Conservation (phyloP, 2,888 invertebrate species). For the Mesochorus sp. region DNA sequence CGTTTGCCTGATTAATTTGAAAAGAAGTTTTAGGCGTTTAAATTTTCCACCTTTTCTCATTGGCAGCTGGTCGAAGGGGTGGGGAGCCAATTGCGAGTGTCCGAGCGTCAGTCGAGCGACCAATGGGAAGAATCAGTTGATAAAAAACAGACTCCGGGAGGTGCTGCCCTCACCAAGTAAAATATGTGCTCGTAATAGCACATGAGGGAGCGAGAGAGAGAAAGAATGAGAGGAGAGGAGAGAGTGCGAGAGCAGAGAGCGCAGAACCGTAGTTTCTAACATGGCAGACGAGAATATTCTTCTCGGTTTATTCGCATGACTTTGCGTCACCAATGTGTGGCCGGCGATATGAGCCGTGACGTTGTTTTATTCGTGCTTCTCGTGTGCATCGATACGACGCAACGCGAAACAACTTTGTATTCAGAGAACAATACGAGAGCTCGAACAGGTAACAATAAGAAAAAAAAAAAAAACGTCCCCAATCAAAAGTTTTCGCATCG, state of each 20-base stretch:
- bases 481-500: constrained; percentile 43
- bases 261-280: constrained; percentile 61
- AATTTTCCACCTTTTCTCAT: no score
- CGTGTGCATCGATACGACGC: constrained; percentile 60
- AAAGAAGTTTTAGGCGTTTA: no score
- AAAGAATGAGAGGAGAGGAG: no score
- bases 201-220: no score
- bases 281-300: constrained; percentile 71
- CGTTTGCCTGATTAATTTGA: background rate
- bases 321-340: constrained; percentile 65
- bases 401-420: constrained; percentile 47
- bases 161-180: constrained; percentile 55
- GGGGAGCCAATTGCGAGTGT: no score
- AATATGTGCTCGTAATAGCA: constrained; percentile 44
- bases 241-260: constrained; percentile 27
- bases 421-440: constrained; percentile 48
- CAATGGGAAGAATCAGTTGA: no score
- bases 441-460: constrained; percentile 52
- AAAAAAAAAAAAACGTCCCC: constrained; percentile 15
- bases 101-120: no score
- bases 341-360: constrained; percentile 70
- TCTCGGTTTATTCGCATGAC: constrained; percentile 68
- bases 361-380: constrained; percentile 56
- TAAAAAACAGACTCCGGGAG: no score
- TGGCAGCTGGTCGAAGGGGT: no score